Evolutionary conservation across 2,888 invertebrate species (phyloP).

Genomic region (Spilosoma lubricipeda): DNA sequence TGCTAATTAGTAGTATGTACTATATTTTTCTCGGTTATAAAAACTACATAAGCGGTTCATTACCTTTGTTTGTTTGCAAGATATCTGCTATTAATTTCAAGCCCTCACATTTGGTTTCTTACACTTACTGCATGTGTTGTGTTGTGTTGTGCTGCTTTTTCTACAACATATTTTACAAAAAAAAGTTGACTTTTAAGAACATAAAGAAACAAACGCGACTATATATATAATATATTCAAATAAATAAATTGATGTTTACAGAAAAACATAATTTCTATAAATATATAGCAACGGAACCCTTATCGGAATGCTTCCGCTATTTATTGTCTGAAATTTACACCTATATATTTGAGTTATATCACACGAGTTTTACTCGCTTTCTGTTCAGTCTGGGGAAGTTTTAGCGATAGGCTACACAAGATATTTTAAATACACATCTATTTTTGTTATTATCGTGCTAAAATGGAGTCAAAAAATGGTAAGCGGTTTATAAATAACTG

Average conservation of each 20-base stretch:
- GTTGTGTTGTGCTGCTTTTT: not conserved
- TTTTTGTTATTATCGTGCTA: not conserved
- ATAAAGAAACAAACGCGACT: too few species aligned
- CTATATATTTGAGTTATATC: slow-evolving; percentile 4
- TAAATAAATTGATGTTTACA: too few species aligned
- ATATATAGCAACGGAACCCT: not conserved
- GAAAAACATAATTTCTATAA: not conserved
- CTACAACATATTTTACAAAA: too few species aligned
- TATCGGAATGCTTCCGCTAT: not conserved
- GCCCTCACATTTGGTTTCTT: too few species aligned
- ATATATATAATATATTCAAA: too few species aligned
- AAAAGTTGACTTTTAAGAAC: too few species aligned
- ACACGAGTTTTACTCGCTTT: slow-evolving; percentile 1
- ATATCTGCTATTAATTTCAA: too few species aligned
- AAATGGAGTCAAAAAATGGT: slow-evolving; percentile 8
- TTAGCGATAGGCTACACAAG: not conserved
- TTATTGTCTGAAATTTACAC: not conserved
- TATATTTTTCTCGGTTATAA: too few species aligned
- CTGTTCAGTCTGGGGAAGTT: not conserved
- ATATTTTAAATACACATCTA: not conserved
- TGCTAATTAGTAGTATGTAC: too few species aligned
- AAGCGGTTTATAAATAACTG: not conserved
- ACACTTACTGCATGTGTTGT: too few species aligned
- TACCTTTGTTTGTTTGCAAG: too few species aligned
- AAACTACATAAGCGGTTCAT: too few species aligned